Percentiles rank a stretch among this genome's conserved stretches.
Conservation (phyloP, 2,113 vertebrate species). For the Hemiscyllium ocellatum region DNA sequence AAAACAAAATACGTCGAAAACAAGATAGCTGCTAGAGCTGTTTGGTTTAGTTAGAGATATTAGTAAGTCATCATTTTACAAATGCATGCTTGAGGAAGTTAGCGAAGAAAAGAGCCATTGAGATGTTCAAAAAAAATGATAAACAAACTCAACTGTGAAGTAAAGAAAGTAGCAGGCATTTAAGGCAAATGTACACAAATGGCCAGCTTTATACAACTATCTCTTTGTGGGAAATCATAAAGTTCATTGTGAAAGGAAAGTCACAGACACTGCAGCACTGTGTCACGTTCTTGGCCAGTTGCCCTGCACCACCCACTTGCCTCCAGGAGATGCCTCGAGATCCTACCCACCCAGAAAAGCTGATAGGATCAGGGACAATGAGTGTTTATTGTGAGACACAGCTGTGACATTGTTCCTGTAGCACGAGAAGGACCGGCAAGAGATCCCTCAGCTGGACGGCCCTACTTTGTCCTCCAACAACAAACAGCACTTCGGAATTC, state of each 20-base stretch:
- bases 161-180: background rate
- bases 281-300: slow-evolving; percentile 20
- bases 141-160: background rate
- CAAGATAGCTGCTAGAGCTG: background rate
- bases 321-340: slow-evolving; percentile 15
- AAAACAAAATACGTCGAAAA: background rate
- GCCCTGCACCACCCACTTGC: slow-evolving; percentile 20
- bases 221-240: background rate
- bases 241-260: slow-evolving; percentile 1
- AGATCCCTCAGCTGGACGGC: background rate
- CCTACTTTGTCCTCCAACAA: slow-evolving; percentile 17
- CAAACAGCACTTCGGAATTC: slow-evolving; percentile 29
- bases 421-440: slow-evolving; percentile 6
- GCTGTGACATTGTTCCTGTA: slow-evolving; percentile 29
- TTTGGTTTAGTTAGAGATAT: background rate
- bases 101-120: background rate
- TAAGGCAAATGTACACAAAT: background rate
- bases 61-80: background rate
- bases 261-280: slow-evolving; percentile 16
- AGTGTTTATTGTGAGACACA: background rate
- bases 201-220: background rate
- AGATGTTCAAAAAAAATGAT: background rate
- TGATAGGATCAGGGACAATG: background rate
- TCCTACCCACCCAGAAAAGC: slow-evolving; percentile 12
- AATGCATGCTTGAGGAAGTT: background rate